Base-by-base conservation (phyloP, 1,140 invertebrate genomes). In the Thaumetopoea pityocampa region DNA sequence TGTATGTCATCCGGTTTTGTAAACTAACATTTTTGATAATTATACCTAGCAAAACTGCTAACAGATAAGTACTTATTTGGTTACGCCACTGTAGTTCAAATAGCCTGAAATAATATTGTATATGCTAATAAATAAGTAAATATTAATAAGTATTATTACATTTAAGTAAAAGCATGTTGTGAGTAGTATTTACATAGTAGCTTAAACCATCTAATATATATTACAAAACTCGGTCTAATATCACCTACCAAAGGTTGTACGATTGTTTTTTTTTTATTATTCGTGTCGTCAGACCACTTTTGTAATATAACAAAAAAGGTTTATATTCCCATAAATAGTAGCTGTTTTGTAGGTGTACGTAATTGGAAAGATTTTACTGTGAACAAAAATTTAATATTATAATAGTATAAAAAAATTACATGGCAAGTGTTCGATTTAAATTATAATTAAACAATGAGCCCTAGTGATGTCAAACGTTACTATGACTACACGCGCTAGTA, bases 381-480 rank as follows among this genome's bases (percentile, higher is more conserved):
- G 9, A n/a, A n/a, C 32, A 37, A 37, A 47, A 36, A 45, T 51
- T 54, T 47, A 41, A 46, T 30, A 52, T 36, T 35, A 9, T 47
- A 41, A 40, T 30, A 47, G 29, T 41, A 12, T 20, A 12, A 28
- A 33, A 20, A 29, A 50, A 23, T 8, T 43, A 24, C 36, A 40
- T 36, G 18, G 47, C 16, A 35, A 35, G 19, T 27, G 19, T 42
- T 24, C 11, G 26, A 27, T 17, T 17, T n/a, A n/a, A n/a, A 23
- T 41, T 24, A 10, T 29, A 18, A 40, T 43, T 41, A 47, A 37
- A 22, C 19, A 20, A 36, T 45, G 7, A 37, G 42, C 47, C 52
- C 46, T 51, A 43, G 54, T 63, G 52, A 52, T 59, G 49, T 54
- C 35, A 52, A 55, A 56, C 49, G 42, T 55, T 55, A 40, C 50